Percentiles rank a stretch among this genome's conserved stretches.
phyloP scores from a whole-genome alignment of 2,797 vertebrate genomes.

The Macropus fuliginosus region DNA sequence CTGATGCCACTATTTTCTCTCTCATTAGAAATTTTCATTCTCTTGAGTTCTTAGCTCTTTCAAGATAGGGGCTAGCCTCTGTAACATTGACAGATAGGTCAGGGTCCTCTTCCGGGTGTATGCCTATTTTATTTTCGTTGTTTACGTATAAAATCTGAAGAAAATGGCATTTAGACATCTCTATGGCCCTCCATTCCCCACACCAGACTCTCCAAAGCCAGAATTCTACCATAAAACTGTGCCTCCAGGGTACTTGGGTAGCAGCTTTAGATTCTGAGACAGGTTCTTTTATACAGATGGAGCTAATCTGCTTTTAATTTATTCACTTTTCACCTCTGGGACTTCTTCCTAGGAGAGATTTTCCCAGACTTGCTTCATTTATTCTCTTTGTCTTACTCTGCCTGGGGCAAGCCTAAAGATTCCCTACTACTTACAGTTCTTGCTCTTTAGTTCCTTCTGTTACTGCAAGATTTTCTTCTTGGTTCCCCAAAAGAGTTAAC shows the following conservation, averaged over 20 bases:
- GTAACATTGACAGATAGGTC: not conserved
- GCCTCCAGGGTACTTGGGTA: not conserved
- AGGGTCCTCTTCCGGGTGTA: not conserved
- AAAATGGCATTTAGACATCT: not conserved
- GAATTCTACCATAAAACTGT: not conserved
- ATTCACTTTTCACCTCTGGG: constrained; percentile 77
- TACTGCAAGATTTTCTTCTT: constrained; percentile 60
- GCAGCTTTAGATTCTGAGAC: not conserved
- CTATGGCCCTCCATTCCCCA: not conserved
- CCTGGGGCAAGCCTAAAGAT: constrained; percentile 72
- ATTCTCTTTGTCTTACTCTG: constrained; percentile 75
- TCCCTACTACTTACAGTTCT: constrained; percentile 64
- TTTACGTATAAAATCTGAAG: not conserved
- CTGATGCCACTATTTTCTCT: not conserved
- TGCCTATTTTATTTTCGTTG: not conserved
- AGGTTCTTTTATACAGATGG: constrained; percentile 49
- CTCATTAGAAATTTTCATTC: not conserved
- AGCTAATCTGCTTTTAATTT: constrained; percentile 68
- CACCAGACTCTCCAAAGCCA: not conserved
- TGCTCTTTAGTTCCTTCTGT: constrained; percentile 60
- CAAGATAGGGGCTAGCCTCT: not conserved
- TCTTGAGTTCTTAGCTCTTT: not conserved
- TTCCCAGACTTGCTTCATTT: constrained; percentile 73
- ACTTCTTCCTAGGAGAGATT: constrained; percentile 76
- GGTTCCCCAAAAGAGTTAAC: constrained; percentile 74